phyloP scores from a whole-genome alignment of 2,797 vertebrate species.

The Sebastes trivittatus region DNA sequence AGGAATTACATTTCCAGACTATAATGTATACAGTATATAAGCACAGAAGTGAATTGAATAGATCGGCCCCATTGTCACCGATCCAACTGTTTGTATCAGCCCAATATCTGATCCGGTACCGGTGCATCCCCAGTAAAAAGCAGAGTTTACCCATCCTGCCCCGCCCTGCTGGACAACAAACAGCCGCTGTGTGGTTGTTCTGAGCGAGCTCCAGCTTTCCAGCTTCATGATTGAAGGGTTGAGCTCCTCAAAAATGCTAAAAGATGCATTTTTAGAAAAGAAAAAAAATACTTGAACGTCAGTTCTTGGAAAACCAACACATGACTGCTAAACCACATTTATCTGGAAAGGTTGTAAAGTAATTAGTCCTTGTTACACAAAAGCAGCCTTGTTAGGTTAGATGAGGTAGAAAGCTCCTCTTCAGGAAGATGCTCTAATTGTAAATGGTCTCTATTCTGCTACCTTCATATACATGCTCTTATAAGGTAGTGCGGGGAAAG shows the following conservation, averaged over 20 bases:
- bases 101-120: no score
- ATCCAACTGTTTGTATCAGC: no score
- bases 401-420: background rate
- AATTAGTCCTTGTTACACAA: background rate
- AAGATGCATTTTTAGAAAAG: slow-evolving; percentile 35
- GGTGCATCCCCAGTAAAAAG: no score
- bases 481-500: slow-evolving; percentile 53
- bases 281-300: slow-evolving; percentile 24
- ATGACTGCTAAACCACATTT: slow-evolving; percentile 18
- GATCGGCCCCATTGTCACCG: no score
- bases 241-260: slow-evolving; percentile 10
- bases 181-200: slow-evolving; percentile 5
- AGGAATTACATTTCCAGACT: no score
- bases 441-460: background rate
- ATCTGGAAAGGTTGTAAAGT: background rate
- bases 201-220: slow-evolving; percentile 26
- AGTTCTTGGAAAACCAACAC: slow-evolving; percentile 33
- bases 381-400: background rate
- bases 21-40: no score
- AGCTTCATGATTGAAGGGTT: slow-evolving; percentile 52
- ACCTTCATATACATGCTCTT: slow-evolving; percentile 50
- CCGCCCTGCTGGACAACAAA: background rate
- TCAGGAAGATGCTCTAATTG: slow-evolving; percentile 30
- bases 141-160: slow-evolving; percentile 1
- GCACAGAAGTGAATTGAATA: no score